Evolutionary conservation across 2,888 invertebrate genomes (phyloP).

Genomic region (Cistogaster globosa): DNA sequence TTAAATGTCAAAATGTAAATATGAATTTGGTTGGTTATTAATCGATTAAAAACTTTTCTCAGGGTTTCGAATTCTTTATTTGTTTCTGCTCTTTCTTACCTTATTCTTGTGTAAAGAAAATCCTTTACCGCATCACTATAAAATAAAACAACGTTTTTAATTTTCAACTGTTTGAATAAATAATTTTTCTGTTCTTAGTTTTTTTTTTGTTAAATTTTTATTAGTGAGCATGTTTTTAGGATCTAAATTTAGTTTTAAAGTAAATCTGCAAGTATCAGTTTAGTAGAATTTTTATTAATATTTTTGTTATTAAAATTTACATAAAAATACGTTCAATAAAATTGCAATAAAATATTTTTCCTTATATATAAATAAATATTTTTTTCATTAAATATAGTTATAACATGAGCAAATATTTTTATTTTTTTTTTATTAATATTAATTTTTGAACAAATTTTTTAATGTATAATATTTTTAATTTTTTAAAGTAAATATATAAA

Average conservation of each 20-base stretch:
- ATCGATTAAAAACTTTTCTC: no score
- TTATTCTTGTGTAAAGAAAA: neutral
- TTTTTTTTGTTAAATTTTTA: neutral
- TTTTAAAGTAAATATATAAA: conserved; percentile 68
- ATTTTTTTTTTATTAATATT: conserved; percentile 13
- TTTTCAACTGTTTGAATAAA: conserved; percentile 41
- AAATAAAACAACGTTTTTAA: conserved; percentile 18
- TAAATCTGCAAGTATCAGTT: neutral
- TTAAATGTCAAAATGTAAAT: no score
- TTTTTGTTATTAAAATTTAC: conserved; percentile 41
- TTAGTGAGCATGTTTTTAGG: neutral
- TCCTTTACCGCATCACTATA: neutral
- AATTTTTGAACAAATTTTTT: conserved; percentile 18
- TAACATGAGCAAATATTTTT: neutral
- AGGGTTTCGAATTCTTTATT: no score
- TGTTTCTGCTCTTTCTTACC: neutral
- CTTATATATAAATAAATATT: conserved; percentile 18
- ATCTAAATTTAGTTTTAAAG: neutral
- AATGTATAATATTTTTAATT: conserved; percentile 29
- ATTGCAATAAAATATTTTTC: conserved; percentile 48
- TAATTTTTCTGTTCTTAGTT: conserved; percentile 29
- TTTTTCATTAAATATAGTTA: conserved; percentile 21
- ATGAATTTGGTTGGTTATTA: no score
- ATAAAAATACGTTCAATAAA: conserved; percentile 60
- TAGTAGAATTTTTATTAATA: conserved; percentile 14